Percentiles rank a stretch among this genome's conserved stretches.
Evolutionary conservation across 2,113 vertebrate genomes (phyloP).

Genomic region (Myrmecophaga tridactyla): DNA sequence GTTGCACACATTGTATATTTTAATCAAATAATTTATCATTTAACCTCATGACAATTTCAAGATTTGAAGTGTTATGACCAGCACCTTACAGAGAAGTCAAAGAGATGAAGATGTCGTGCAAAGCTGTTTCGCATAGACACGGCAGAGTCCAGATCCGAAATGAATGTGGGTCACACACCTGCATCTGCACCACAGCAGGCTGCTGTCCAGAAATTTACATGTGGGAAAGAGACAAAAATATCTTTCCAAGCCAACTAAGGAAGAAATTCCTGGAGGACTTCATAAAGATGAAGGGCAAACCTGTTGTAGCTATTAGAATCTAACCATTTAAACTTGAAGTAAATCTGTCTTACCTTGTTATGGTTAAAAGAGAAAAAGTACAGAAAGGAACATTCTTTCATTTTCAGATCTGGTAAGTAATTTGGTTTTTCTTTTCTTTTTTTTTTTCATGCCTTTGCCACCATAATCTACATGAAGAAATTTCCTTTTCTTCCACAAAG

Average conservation of each 20-base stretch:
- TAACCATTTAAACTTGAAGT: neutral
- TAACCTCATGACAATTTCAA: neutral
- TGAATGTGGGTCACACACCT: rapidly evolving
- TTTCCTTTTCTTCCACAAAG: no score
- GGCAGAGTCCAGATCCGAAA: neutral
- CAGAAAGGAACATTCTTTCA: neutral
- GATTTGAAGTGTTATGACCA: neutral
- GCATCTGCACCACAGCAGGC: neutral
- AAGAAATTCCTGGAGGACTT: neutral
- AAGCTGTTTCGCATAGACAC: rapidly evolving
- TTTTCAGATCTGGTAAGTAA: neutral
- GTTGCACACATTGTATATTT: neutral
- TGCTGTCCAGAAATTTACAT: neutral
- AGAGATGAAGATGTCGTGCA: neutral
- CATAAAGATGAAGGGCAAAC: neutral
- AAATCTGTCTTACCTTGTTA: neutral
- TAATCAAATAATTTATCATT: neutral
- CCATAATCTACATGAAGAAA: no score
- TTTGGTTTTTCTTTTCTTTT: no score
- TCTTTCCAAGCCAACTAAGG: neutral
- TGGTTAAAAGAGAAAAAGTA: neutral
- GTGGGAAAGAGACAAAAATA: neutral
- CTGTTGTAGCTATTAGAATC: neutral
- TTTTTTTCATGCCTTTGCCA: no score
- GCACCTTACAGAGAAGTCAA: neutral